Percentiles rank a stretch among this genome's conserved stretches.
These are phyloP conservation scores for Peromyscus eremicus DNA, from an alignment of 2,797 vertebrate species.

Conservation along the genomic window DNA sequence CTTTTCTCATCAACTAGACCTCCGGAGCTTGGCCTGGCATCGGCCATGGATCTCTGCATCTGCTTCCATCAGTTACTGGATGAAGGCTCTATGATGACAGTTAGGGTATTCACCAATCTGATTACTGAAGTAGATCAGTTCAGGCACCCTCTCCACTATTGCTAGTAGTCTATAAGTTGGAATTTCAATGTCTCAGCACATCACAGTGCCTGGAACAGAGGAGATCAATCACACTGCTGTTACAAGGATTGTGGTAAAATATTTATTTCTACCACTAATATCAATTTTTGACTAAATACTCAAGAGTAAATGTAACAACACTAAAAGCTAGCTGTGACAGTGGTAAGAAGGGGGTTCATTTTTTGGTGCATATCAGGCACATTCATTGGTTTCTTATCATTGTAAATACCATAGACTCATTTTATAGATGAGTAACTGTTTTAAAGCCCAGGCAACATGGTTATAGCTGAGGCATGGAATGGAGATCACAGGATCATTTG, in stretches of 20 bases:
- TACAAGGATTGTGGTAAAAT: background rate
- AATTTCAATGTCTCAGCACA: background rate
- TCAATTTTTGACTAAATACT: background rate
- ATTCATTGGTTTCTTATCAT: too few relatives aligned
- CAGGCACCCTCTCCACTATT: too few relatives aligned
- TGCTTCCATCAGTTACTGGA: too few relatives aligned
- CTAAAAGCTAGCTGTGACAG: background rate
- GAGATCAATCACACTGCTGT: background rate
- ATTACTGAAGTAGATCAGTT: too few relatives aligned
- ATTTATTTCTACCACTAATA: background rate
- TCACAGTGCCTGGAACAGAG: rapidly evolving
- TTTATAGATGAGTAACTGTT: background rate
- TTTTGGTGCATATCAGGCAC: background rate
- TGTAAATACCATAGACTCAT: background rate
- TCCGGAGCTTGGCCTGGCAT: too few relatives aligned
- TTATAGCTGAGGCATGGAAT: background rate
- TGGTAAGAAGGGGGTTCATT: background rate
- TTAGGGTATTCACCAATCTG: too few relatives aligned
- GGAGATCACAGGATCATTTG: background rate
- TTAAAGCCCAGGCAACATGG: background rate
- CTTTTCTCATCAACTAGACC: too few relatives aligned
- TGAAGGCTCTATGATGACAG: too few relatives aligned
- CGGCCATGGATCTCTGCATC: too few relatives aligned
- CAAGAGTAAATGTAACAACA: background rate
- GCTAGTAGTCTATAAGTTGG: too few relatives aligned